phyloP scores from a whole-genome alignment of 2,797 vertebrate species.

The Argentina silus region DNA sequence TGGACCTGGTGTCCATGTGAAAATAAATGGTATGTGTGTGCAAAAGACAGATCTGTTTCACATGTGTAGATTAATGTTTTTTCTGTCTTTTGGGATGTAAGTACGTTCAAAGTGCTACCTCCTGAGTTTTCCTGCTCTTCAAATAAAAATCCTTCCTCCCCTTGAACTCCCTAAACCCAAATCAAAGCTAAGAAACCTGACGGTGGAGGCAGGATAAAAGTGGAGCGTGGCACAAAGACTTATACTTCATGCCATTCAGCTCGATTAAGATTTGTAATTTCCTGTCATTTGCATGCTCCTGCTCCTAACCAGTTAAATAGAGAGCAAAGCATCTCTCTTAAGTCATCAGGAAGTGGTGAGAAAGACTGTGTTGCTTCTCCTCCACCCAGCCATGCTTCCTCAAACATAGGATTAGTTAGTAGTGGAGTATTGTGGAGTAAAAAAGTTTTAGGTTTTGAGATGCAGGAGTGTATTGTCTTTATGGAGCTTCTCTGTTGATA shows the following conservation, averaged over 20 bases:
- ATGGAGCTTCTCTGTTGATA: too few species aligned
- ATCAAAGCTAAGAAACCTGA: slow-evolving; percentile 72
- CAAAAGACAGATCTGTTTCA: slow-evolving; percentile 41
- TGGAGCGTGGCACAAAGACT: slow-evolving; percentile 63
- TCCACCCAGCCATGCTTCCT: slow-evolving; percentile 1
- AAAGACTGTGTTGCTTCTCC: slow-evolving; percentile 55
- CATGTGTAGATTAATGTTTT: slow-evolving; percentile 74
- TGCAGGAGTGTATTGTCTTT: not conserved
- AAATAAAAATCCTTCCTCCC: slow-evolving; percentile 68
- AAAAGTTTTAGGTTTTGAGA: too few species aligned
- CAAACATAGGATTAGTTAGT: too few species aligned
- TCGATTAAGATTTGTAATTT: slow-evolving; percentile 75
- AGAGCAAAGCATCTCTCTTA: slow-evolving; percentile 38
- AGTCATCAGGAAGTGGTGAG: slow-evolving; percentile 58
- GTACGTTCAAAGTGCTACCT: slow-evolving; percentile 75
- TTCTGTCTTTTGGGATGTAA: slow-evolving; percentile 68
- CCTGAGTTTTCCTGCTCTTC: slow-evolving; percentile 74
- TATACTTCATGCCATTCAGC: slow-evolving; percentile 61
- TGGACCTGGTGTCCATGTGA: slow-evolving; percentile 48
- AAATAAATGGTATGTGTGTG: not conserved
- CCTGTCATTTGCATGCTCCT: slow-evolving; percentile 72
- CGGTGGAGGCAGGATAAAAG: slow-evolving; percentile 74
- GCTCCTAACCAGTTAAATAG: slow-evolving; percentile 54
- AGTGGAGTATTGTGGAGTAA: too few species aligned
- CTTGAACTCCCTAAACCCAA: slow-evolving; percentile 52